A percentile compares a stretch with the other conserved stretches of the same genome.
Evolutionary conservation across 2,888 invertebrate genomes (phyloP).

Genomic region (Harpagoxenus sublaevis): DNA sequence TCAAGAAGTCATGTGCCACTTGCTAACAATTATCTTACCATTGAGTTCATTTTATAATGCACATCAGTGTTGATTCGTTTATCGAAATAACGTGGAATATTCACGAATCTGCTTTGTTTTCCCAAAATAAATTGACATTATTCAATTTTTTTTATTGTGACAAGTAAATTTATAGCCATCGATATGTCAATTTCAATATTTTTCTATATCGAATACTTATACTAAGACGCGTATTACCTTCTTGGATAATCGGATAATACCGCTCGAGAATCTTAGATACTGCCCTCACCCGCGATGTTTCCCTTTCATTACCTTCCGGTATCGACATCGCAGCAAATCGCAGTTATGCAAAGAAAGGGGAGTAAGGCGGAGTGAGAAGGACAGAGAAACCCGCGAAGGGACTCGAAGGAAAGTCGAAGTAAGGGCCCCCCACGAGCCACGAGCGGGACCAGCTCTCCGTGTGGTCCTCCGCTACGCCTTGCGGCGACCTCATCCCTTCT

Average conservation of each 20-base stretch:
- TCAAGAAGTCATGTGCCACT: conserved; percentile 45
- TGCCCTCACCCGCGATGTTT: not conserved
- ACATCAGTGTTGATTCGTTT: conserved; percentile 40
- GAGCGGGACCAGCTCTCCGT: conserved; percentile 80
- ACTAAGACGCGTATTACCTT: not conserved
- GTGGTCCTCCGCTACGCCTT: conserved; percentile 83
- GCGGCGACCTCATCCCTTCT: conserved; percentile 84
- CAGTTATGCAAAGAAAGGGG: conserved; percentile 57
- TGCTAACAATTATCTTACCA: conserved; percentile 61
- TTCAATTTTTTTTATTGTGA: not conserved
- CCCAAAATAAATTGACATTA: conserved; percentile 18
- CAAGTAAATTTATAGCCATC: not conserved
- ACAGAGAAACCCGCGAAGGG: conserved; percentile 54
- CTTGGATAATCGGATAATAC: conserved; percentile 26
- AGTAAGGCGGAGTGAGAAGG: conserved; percentile 34
- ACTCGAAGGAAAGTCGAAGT: conserved; percentile 78
- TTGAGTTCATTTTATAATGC: conserved; percentile 61
- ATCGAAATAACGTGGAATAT: conserved; percentile 53
- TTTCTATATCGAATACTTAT: not conserved
- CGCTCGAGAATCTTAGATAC: conserved; percentile 19
- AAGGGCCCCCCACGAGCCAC: conserved; percentile 83
- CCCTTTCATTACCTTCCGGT: conserved; percentile 18
- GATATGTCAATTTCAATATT: not conserved
- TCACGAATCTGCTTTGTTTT: not conserved
- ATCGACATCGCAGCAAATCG: conserved; percentile 61